A percentile compares a stretch with the other conserved stretches of the same genome.
These are phyloP conservation scores for Gadus chalcogrammus DNA, from an alignment of 2,113 vertebrate genomes.

Conservation along the genomic window DNA sequence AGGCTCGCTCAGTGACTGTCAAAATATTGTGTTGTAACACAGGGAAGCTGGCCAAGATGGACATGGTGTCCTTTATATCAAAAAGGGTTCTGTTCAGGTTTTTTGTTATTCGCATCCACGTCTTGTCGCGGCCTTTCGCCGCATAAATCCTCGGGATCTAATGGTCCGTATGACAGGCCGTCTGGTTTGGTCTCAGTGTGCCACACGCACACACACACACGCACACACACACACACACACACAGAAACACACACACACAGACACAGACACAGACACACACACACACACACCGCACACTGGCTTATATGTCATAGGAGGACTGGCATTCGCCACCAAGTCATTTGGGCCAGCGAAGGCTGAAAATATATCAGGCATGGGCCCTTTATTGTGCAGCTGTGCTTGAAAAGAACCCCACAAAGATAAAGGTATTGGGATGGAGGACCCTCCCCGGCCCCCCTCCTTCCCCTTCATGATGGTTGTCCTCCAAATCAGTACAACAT, in stretches of 20 bases:
- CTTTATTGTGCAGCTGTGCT: constrained; percentile 44
- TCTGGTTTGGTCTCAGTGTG: constrained; percentile 28
- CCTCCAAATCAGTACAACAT: too few species aligned
- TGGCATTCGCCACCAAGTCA: constrained; percentile 52
- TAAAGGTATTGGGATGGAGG: constrained; percentile 19
- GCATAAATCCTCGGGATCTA: constrained; percentile 28
- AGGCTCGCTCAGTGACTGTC: constrained; percentile 18
- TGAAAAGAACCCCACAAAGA: constrained; percentile 32
- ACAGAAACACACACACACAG: too few species aligned
- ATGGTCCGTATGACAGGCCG: constrained; percentile 34
- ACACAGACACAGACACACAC: too few species aligned
- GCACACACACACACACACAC: too few species aligned
- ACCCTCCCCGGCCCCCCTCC: neutral
- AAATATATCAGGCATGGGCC: constrained; percentile 40
- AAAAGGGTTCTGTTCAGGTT: constrained; percentile 18
- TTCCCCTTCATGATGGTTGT: neutral
- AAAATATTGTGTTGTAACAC: constrained; percentile 10
- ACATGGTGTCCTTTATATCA: constrained; percentile 27
- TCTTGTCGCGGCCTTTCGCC: neutral
- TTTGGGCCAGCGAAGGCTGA: constrained; percentile 43
- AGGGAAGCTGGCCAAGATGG: constrained; percentile 21
- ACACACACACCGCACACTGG: too few species aligned
- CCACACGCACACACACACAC: constrained; percentile 1
- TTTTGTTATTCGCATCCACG: too few species aligned
- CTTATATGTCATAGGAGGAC: constrained; percentile 35